Conservation (phyloP, 2,888 invertebrate genomes). For the Hydrotaea cyrtoneurina region DNA sequence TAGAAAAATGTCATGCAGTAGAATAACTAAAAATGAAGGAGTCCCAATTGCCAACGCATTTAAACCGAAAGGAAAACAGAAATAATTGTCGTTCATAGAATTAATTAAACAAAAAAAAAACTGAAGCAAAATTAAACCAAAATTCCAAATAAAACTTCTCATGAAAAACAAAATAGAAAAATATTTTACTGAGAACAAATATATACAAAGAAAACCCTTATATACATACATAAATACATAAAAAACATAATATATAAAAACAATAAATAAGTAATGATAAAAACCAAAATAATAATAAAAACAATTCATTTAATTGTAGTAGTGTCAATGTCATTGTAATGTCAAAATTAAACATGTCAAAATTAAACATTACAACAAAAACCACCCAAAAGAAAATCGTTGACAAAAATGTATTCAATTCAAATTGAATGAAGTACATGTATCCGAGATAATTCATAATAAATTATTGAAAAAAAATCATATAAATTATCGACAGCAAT, state of each 20-base stretch:
- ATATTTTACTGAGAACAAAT: slow-evolving; percentile 13
- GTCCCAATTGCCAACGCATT: slow-evolving; percentile 46
- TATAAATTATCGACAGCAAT: neutral
- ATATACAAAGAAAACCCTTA: neutral
- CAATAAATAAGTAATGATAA: neutral
- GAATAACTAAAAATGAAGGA: neutral
- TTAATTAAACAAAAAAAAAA: slow-evolving; percentile 36
- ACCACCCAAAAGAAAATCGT: neutral
- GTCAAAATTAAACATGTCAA: slow-evolving; percentile 1
- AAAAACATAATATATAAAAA: slow-evolving; percentile 3
- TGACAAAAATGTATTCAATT: neutral
- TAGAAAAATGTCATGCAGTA: too few relatives aligned
- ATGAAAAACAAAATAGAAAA: slow-evolving; percentile 3
- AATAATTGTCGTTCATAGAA: slow-evolving; percentile 58
- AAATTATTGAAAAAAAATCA: slow-evolving; percentile 4
- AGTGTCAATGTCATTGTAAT: slow-evolving; percentile 43
- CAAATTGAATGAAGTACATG: neutral
- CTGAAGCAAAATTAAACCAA: slow-evolving; percentile 10
- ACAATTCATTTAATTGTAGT: slow-evolving; percentile 42
- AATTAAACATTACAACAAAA: too few relatives aligned
- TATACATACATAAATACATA: slow-evolving; percentile 13
- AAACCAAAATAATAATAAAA: slow-evolving; percentile 8
- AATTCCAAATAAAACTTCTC: neutral
- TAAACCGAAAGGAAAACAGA: slow-evolving; percentile 34
- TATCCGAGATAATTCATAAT: neutral